Evolutionary conservation across 1,140 invertebrate genomes (phyloP).

Genomic region (Pseudomyrmex sp.): DNA sequence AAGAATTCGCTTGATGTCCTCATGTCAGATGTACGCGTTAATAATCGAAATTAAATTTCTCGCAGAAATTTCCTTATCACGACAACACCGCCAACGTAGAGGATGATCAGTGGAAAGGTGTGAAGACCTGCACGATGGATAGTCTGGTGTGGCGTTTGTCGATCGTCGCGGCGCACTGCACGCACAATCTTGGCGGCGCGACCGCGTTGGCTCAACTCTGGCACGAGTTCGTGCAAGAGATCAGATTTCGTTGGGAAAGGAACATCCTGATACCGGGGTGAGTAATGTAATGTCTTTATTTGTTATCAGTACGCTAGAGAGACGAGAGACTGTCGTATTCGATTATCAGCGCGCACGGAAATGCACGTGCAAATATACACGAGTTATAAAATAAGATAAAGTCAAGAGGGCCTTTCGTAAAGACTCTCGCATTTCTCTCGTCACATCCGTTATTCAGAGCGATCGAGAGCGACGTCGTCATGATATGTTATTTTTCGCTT

Average conservation of each 20-base stretch:
- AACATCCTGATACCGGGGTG: constrained; percentile 93
- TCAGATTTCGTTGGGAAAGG: constrained; percentile 96
- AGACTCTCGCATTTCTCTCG: neutral
- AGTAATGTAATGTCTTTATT: constrained; percentile 84
- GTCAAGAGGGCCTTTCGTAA: neutral
- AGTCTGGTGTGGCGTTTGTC: constrained; percentile 94
- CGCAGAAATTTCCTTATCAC: constrained; percentile 81
- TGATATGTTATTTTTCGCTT: constrained; percentile 16
- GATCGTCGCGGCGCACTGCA: constrained; percentile 92
- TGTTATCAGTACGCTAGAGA: constrained; percentile 7
- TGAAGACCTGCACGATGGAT: constrained; percentile 92
- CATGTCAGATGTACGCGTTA: neutral
- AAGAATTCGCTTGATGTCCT: neutral
- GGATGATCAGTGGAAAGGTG: constrained; percentile 83
- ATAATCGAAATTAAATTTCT: constrained; percentile 47
- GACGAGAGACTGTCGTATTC: neutral
- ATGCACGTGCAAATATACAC: neutral
- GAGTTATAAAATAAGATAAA: constrained; percentile 33
- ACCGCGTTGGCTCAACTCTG: constrained; percentile 94
- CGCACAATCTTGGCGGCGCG: constrained; percentile 91
- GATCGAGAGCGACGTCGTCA: neutral
- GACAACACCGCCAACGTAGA: constrained; percentile 74
- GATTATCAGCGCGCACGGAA: neutral
- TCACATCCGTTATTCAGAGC: neutral
- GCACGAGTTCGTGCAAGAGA: constrained; percentile 96